These are phyloP conservation scores for Drosophila fuyamai DNA, from an alignment of 1,140 invertebrate genomes.

Conservation along the genomic window DNA sequence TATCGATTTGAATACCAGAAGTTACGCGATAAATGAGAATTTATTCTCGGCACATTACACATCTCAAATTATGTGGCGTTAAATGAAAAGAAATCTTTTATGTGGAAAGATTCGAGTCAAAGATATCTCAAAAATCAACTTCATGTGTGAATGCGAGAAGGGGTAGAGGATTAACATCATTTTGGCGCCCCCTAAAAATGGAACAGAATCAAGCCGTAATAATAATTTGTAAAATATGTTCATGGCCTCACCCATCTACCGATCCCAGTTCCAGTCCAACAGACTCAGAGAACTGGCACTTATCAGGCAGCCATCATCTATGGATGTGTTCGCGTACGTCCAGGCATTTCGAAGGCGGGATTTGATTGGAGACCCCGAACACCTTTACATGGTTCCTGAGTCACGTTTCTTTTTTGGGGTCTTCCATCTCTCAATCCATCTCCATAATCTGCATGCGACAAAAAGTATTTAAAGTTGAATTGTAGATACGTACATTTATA, in stretches of 20 bases:
- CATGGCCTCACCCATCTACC: slow-evolving; percentile 55
- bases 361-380: slow-evolving; percentile 21
- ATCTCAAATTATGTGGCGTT: slow-evolving; percentile 47
- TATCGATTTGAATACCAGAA: background rate
- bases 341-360: slow-evolving; percentile 53
- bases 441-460: slow-evolving; percentile 49
- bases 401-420: slow-evolving; percentile 64
- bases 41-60: background rate
- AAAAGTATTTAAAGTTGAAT: slow-evolving; percentile 70
- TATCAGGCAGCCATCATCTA: slow-evolving; percentile 67
- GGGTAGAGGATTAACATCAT: slow-evolving; percentile 43
- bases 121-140: slow-evolving; percentile 49
- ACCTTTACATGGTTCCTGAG: slow-evolving; percentile 36
- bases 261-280: slow-evolving; percentile 40
- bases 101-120: slow-evolving; percentile 14
- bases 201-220: slow-evolving; percentile 43
- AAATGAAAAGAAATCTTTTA: slow-evolving; percentile 61
- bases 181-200: slow-evolving; percentile 65
- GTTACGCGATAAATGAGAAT: background rate
- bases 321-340: slow-evolving; percentile 36
- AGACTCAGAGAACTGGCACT: slow-evolving; percentile 51
- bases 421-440: slow-evolving; percentile 52
- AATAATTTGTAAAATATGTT: slow-evolving; percentile 75
- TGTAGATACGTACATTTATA: slow-evolving; percentile 42
- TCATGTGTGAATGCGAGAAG: slow-evolving; percentile 33